Conservation (phyloP, 2,888 invertebrate genomes). For the Salpingus planirostris region DNA sequence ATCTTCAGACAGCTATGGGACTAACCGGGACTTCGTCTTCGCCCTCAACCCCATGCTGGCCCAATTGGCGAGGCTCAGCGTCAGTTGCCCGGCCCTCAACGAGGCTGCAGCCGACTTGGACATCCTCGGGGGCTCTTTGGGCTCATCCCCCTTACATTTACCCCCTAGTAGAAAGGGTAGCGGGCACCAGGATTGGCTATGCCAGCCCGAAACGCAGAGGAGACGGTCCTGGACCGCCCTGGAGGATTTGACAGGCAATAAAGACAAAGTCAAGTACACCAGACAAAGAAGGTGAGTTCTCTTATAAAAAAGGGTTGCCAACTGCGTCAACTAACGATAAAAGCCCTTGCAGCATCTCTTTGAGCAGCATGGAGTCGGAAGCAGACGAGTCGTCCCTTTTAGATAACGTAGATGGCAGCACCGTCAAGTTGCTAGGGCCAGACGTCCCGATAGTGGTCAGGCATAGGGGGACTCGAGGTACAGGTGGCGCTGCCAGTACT, state of each 20-base stretch:
- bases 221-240: constrained; percentile 84
- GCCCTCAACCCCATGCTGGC: constrained; percentile 38
- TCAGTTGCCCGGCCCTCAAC: constrained; percentile 65
- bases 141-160: constrained; percentile 40
- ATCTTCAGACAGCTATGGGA: neutral
- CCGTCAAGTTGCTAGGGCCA: constrained; percentile 45
- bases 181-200: constrained; percentile 45
- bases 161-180: constrained; percentile 56
- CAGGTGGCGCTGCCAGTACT: constrained; percentile 53
- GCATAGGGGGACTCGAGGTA: constrained; percentile 42
- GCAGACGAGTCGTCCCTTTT: constrained; percentile 57
- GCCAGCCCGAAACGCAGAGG: constrained; percentile 44
- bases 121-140: constrained; percentile 40
- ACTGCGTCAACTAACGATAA: no score
- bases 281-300: constrained; percentile 46
- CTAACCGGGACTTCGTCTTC: constrained; percentile 30
- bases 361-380: constrained; percentile 80
- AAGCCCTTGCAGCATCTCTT: constrained; percentile 50
- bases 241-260: constrained; percentile 55
- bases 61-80: constrained; percentile 52
- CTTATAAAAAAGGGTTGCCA: neutral
- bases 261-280: constrained; percentile 44
- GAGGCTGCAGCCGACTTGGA: constrained; percentile 43
- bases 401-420: constrained; percentile 48
- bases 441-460: constrained; percentile 41